Evolutionary conservation across 2,113 vertebrate genomes (phyloP).

Genomic region (Motacilla alba): DNA sequence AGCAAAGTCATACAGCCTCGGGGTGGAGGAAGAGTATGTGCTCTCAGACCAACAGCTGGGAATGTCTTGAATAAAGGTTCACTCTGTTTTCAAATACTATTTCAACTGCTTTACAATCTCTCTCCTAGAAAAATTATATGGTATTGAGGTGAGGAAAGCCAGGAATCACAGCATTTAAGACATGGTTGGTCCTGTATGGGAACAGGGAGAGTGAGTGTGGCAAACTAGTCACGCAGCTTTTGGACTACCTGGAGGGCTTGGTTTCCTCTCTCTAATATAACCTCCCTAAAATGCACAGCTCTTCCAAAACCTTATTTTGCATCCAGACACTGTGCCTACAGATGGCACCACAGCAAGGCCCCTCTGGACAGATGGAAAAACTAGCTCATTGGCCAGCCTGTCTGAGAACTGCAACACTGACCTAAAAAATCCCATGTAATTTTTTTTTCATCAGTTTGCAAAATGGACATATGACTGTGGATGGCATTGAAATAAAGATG

Average conservation of each 20-base stretch:
- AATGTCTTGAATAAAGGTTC: not conserved
- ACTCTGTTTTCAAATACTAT: not conserved
- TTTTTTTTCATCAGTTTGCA: not conserved
- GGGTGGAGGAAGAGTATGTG: not conserved
- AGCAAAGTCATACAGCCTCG: not conserved
- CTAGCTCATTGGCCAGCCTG: not conserved
- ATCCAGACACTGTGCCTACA: not conserved
- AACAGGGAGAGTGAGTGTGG: not conserved
- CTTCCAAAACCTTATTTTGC: not conserved
- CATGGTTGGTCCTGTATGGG: not conserved
- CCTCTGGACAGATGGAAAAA: not conserved
- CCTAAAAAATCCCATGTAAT: not conserved
- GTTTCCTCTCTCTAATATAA: not conserved
- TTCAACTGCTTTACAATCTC: not conserved
- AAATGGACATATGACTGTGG: not conserved
- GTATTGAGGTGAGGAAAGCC: not conserved
- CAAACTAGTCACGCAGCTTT: not conserved
- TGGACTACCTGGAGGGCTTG: not conserved
- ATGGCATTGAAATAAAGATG: not conserved
- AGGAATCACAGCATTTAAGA: not conserved
- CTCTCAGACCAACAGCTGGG: not conserved
- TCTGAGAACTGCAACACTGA: not conserved
- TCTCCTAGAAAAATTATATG: not conserved
- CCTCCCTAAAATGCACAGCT: not conserved
- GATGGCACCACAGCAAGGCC: slow-evolving; percentile 39